Conservation (phyloP, 2,113 vertebrate genomes). For the Cygnus buccinator region DNA sequence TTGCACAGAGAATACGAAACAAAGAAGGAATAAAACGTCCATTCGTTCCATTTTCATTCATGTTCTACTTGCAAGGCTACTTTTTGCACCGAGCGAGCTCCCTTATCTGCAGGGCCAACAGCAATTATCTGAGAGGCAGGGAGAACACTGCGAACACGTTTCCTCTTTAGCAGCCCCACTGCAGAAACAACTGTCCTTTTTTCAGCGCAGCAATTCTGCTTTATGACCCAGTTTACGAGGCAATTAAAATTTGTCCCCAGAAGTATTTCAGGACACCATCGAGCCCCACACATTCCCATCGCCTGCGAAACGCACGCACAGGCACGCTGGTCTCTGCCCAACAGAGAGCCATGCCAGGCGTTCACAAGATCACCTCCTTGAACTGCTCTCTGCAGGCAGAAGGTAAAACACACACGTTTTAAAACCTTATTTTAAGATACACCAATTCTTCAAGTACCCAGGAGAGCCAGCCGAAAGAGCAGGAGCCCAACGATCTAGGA, state of each 20-base stretch:
- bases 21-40: background rate
- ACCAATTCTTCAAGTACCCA: background rate
- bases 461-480: background rate
- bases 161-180: background rate
- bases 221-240: background rate
- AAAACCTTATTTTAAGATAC: background rate
- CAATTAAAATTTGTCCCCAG: background rate
- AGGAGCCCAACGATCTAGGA: background rate
- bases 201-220: background rate
- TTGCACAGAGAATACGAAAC: background rate
- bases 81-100: background rate
- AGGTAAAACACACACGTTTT: background rate
- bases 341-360: background rate
- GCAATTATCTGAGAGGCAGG: background rate
- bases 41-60: background rate
- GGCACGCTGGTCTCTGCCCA: background rate
- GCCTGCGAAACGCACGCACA: background rate
- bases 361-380: background rate
- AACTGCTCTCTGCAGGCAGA: background rate
- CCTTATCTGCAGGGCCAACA: background rate
- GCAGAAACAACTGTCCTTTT: background rate
- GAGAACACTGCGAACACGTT: background rate
- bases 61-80: background rate
- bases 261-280: background rate
- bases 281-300: background rate